These are phyloP conservation scores for Zaprionus inermis DNA, from an alignment of 1,140 invertebrate genomes.

Conservation along the genomic window DNA sequence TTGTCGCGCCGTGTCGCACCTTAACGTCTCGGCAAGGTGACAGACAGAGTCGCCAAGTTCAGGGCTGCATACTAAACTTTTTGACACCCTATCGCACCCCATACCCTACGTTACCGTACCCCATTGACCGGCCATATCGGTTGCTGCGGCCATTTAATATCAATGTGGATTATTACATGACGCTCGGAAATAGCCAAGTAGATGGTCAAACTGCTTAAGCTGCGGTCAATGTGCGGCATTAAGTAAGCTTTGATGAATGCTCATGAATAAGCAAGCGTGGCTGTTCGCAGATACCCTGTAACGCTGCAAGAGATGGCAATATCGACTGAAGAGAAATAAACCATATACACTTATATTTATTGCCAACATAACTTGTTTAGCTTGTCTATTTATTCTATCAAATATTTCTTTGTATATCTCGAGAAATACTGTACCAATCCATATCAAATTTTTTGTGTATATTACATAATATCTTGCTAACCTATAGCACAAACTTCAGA, in stretches of 20 bases:
- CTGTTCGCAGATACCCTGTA: conserved; percentile 19
- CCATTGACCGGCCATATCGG: conserved; percentile 14
- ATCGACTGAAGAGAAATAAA: neutral
- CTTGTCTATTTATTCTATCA: too few relatives aligned
- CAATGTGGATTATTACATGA: conserved; percentile 65
- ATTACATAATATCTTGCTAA: neutral
- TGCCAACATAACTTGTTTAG: too few relatives aligned
- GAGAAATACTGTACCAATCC: too few relatives aligned
- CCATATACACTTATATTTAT: neutral
- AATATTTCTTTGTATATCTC: too few relatives aligned
- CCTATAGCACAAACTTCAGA: neutral
- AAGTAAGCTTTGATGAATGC: conserved; percentile 77
- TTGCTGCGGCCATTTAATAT: conserved; percentile 61
- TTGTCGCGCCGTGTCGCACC: conserved; percentile 35
- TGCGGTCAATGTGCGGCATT: conserved; percentile 71
- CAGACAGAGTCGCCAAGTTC: conserved; percentile 49
- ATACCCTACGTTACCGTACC: neutral
- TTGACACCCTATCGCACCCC: neutral
- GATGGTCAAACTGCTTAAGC: conserved; percentile 77
- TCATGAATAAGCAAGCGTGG: conserved; percentile 76
- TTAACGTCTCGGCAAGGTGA: conserved; percentile 24
- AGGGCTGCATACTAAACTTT: conserved; percentile 61
- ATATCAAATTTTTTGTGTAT: too few relatives aligned
- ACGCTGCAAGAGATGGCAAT: fast-evolving
- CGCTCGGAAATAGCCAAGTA: conserved; percentile 49